These are phyloP conservation scores for Regulus satrapa DNA, from an alignment of 2,113 vertebrate species.

Conservation along the genomic window DNA sequence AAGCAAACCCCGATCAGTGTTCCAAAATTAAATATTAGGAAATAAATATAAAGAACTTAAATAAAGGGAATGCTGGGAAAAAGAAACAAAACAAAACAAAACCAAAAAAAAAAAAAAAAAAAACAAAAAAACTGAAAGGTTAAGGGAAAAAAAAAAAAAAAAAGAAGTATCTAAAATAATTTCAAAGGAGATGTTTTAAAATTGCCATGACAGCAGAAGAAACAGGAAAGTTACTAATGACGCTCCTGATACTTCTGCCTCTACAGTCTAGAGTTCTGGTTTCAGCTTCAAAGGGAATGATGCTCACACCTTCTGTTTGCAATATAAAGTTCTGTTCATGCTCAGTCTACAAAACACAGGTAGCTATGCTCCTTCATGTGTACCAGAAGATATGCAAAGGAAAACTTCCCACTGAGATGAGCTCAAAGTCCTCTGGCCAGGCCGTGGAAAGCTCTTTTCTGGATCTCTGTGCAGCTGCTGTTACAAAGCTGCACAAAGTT, in stretches of 20 bases:
- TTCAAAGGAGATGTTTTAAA: constrained; percentile 40
- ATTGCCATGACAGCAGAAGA: constrained; percentile 31
- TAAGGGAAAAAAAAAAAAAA: neutral
- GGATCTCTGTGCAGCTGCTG: neutral
- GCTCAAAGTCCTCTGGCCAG: neutral
- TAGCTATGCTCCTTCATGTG: constrained; percentile 22
- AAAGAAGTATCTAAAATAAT: constrained; percentile 19
- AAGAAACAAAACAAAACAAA: too few species aligned
- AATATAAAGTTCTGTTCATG: neutral
- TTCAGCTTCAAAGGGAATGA: constrained; percentile 26
- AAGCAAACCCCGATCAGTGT: neutral
- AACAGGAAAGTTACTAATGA: constrained; percentile 35
- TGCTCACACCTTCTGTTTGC: neutral
- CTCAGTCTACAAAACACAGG: neutral
- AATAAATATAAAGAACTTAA: neutral
- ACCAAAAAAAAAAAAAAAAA: neutral
- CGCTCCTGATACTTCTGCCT: neutral
- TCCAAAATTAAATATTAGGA: neutral
- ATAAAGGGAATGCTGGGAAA: neutral
- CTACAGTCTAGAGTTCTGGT: neutral
- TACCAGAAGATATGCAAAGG: neutral
- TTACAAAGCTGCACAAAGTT: neutral
- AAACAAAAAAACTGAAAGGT: neutral
- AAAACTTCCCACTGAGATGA: neutral
- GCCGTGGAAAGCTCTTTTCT: neutral